Conservation (phyloP, 1,140 invertebrate genomes). For the Anoplophora glabripennis region DNA sequence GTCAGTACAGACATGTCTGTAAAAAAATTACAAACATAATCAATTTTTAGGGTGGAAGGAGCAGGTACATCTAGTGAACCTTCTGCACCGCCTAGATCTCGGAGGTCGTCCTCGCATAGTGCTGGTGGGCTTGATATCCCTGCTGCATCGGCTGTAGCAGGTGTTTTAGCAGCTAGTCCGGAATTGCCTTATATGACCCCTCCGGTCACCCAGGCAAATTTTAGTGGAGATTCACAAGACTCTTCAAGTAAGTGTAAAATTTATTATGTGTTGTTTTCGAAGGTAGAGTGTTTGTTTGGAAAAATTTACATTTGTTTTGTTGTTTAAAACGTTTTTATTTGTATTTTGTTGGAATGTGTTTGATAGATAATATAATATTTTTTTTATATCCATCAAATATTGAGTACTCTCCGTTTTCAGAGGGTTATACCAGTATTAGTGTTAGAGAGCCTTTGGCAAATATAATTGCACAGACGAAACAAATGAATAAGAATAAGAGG, state of each 20-base stretch:
- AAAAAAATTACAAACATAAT: too few relatives aligned
- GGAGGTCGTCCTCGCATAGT: constrained; percentile 54
- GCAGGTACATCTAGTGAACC: constrained; percentile 26
- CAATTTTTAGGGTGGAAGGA: constrained; percentile 25
- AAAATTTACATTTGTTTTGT: too few relatives aligned
- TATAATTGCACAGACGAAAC: constrained; percentile 58
- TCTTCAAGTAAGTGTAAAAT: constrained; percentile 62
- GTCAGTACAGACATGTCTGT: neutral
- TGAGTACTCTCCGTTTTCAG: constrained; percentile 48
- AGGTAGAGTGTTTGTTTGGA: too few relatives aligned
- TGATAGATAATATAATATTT: too few relatives aligned
- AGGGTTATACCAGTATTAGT: constrained; percentile 88
- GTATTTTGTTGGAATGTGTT: too few relatives aligned
- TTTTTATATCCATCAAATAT: too few relatives aligned
- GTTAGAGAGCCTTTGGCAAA: constrained; percentile 81
- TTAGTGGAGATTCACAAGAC: constrained; percentile 83
- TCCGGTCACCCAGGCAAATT: constrained; percentile 67
- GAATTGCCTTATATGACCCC: constrained; percentile 88
- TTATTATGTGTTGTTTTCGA: too few relatives aligned
- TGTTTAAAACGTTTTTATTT: too few relatives aligned
- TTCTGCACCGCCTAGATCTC: constrained; percentile 47
- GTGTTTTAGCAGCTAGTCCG: constrained; percentile 78
- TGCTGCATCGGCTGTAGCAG: constrained; percentile 78
- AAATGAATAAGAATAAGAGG: constrained; percentile 51
- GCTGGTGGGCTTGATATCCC: constrained; percentile 58